Base-by-base conservation (phyloP, 2,888 invertebrate species). In the Tortricodes alternella region DNA sequence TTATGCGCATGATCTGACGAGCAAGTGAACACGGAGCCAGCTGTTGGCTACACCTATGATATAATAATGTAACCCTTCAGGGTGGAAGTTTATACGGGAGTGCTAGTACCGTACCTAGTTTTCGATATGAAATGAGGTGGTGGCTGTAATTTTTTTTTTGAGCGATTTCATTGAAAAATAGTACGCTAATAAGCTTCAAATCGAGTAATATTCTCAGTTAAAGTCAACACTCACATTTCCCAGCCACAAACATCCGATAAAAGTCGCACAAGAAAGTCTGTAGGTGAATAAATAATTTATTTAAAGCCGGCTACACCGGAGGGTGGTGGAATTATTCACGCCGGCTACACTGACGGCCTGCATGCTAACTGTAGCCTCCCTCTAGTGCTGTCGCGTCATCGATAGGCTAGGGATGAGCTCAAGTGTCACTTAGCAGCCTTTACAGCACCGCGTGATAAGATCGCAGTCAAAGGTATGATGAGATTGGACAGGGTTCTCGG, bases 251-350 rank as follows among this genome's bases (percentile, higher is more conserved):
- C 53, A 41, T 34, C 35, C 35, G 41, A 49, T 49, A 37, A 34
- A 53, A 19, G 41, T 24, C 41, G 41, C 46, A 44, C 53, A 60
- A 44, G 61, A 50, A 65, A 68, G 68, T 63, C 64, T 67, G 67
- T 63, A 62, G 64, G 66, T 58, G 62, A 63, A 70, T 78, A 76
- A 79, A 78, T 83, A 74, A 80, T 80, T 76, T 78, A 77, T 66
- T 65, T 65, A 65, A 62, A 63, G 64, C 53, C 44, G n/a, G 58
- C 59, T 55, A 53, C 53, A 53, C 50, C 24, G 52, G 39, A 23
- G 62, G 65, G 67, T 62, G 64, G 62, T 64, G 70, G 73, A 78
- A 82, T 82, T 83, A 80, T 83, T 83, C 76, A 78, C 77, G 68
- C 66, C 66, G 76, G 73, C 74, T 76, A 71, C 72, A 53, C 73